These are phyloP conservation scores for Pristis pectinata DNA, from an alignment of 2,797 vertebrate species.

Conservation along the genomic window DNA sequence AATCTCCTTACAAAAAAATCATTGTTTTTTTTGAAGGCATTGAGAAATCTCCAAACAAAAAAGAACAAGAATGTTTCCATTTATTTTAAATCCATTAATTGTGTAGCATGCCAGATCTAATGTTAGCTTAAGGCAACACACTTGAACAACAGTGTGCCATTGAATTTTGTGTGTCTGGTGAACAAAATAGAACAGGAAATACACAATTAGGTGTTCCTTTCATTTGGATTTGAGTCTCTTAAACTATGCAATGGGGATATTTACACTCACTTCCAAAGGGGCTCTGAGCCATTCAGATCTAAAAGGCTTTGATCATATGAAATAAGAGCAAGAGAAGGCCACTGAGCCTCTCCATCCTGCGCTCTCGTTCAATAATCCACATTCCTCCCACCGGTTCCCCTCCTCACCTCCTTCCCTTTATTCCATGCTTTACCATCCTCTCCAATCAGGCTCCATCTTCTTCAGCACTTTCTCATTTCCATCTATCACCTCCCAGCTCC, in stretches of 20 bases:
- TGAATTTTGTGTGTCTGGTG: not conserved
- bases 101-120: not conserved
- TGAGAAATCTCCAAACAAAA: not conserved
- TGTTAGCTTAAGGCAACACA: slow-evolving; percentile 1
- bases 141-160: not conserved
- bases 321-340: too few relatives aligned
- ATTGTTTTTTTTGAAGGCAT: not conserved
- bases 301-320: not conserved
- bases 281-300: not conserved
- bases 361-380: too few relatives aligned
- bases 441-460: too few relatives aligned
- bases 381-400: too few relatives aligned
- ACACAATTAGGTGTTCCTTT: not conserved
- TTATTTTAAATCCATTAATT: slow-evolving; percentile 9
- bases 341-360: too few relatives aligned
- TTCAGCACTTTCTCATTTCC: too few relatives aligned
- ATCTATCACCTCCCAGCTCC: too few relatives aligned
- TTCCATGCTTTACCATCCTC: too few relatives aligned
- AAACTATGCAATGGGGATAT: not conserved
- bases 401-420: too few relatives aligned
- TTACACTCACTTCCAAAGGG: not conserved
- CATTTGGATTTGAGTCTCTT: not conserved
- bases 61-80: slow-evolving; percentile 13
- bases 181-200: not conserved
- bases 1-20: slow-evolving; percentile 24